A percentile compares a stretch with the other conserved stretches of the same genome.
These are phyloP conservation scores for Thaumetopoea pityocampa DNA, from an alignment of 1,140 invertebrate genomes.

Conservation along the genomic window DNA sequence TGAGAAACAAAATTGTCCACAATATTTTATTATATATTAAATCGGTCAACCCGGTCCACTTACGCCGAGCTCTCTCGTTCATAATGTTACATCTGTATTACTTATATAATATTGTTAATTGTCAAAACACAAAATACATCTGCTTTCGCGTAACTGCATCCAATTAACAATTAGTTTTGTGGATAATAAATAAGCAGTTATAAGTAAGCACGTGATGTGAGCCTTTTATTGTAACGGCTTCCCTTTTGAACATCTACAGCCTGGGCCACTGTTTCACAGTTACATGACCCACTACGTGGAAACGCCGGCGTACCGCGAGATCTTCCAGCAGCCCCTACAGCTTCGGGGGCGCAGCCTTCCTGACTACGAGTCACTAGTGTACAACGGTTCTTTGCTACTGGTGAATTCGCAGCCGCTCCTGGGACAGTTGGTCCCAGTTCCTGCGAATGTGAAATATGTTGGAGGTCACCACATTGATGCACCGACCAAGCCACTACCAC, in stretches of 20 bases:
- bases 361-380: slow-evolving; percentile 27
- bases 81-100: too few relatives aligned
- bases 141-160: too few relatives aligned
- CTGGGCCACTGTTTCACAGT: slow-evolving; percentile 9
- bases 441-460: slow-evolving; percentile 34
- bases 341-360: slow-evolving; percentile 16
- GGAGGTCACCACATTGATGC: slow-evolving; percentile 34
- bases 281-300: slow-evolving; percentile 32
- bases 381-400: slow-evolving; percentile 34
- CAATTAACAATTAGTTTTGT: too few relatives aligned
- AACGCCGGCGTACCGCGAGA: slow-evolving; percentile 26
- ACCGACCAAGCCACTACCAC: slow-evolving; percentile 12
- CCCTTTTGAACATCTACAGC: slow-evolving; percentile 4
- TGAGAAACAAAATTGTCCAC: too few relatives aligned
- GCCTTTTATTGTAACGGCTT: too few relatives aligned
- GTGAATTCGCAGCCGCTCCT: slow-evolving; percentile 36
- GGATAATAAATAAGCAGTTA: too few relatives aligned
- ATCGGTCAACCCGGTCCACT: too few relatives aligned
- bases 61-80: too few relatives aligned
- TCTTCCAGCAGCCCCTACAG: slow-evolving; percentile 24
- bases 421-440: slow-evolving; percentile 29
- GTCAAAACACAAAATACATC: too few relatives aligned
- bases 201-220: too few relatives aligned
- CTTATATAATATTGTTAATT: too few relatives aligned
- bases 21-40: too few relatives aligned